A percentile compares a stretch with the other conserved stretches of the same genome.
These are phyloP conservation scores for Tetramorium simillimum DNA, from an alignment of 1,140 invertebrate species.

Conservation along the genomic window DNA sequence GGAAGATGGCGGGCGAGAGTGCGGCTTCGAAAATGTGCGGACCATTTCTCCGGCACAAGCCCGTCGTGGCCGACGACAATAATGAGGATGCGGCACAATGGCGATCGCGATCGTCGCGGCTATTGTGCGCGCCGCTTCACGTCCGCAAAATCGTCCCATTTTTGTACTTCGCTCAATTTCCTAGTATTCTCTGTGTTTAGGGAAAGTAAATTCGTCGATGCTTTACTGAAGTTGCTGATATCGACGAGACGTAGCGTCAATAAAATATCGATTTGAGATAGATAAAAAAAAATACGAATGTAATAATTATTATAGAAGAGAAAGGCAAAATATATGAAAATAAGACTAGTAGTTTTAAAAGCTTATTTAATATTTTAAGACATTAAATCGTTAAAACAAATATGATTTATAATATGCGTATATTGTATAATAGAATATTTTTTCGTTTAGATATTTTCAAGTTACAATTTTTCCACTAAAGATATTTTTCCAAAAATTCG, in stretches of 20 bases:
- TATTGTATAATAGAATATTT: neutral
- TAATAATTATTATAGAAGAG: neutral
- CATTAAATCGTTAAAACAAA: neutral
- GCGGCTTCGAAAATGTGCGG: slow-evolving; percentile 71
- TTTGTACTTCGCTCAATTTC: slow-evolving; percentile 64
- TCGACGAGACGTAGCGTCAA: neutral
- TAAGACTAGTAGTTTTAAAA: neutral
- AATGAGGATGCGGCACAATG: slow-evolving; percentile 71
- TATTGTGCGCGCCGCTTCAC: slow-evolving; percentile 69
- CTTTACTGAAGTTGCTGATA: slow-evolving; percentile 20
- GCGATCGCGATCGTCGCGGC: slow-evolving; percentile 70
- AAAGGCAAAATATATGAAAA: neutral
- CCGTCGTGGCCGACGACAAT: slow-evolving; percentile 63
- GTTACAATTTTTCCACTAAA: neutral
- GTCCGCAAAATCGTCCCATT: slow-evolving; percentile 63
- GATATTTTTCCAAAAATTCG: neutral
- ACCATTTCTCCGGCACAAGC: slow-evolving; percentile 69
- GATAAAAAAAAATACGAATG: neutral
- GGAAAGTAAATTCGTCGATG: slow-evolving; percentile 27
- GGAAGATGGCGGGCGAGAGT: slow-evolving; percentile 30
- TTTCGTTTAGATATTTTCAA: neutral
- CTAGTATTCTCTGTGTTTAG: slow-evolving; percentile 50
- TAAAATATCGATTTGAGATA: neutral
- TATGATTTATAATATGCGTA: neutral
- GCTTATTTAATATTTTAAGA: neutral